These are phyloP conservation scores for Standfussiana lucernea DNA, from an alignment of 2,888 invertebrate genomes.

Conservation along the genomic window DNA sequence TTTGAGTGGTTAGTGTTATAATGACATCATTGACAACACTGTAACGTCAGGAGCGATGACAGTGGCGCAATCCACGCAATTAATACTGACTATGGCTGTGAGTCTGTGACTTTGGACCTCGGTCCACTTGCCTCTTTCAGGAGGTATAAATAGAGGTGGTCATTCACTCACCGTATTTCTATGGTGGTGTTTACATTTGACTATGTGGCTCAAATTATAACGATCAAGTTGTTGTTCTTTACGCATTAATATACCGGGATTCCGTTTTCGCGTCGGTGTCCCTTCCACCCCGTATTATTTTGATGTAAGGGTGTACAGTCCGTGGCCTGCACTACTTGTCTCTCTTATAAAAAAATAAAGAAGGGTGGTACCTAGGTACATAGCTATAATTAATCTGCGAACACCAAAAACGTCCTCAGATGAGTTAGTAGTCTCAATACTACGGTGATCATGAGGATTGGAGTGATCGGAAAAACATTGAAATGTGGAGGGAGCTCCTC, in stretches of 20 bases:
- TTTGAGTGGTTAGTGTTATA: background rate
- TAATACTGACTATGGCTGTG: background rate
- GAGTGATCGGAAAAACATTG: slow-evolving; percentile 50
- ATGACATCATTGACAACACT: slow-evolving; percentile 7
- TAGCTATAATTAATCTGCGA: slow-evolving; percentile 1
- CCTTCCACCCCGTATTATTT: too few species aligned
- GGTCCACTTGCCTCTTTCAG: background rate
- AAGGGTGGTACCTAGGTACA: background rate
- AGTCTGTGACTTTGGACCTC: background rate
- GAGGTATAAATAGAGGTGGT: background rate
- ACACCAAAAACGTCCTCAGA: background rate
- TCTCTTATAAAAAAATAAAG: background rate
- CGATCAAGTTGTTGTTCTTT: background rate
- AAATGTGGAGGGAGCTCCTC: slow-evolving; percentile 56
- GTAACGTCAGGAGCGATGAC: slow-evolving; percentile 8
- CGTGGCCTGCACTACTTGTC: background rate
- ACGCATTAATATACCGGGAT: too few species aligned
- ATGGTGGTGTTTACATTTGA: background rate
- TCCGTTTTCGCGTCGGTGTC: too few species aligned
- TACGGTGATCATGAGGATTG: slow-evolving; percentile 12
- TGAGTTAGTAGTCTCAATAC: slow-evolving; percentile 11
- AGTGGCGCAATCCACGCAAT: background rate
- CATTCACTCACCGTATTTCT: background rate
- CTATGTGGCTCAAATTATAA: background rate
- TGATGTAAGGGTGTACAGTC: background rate